Conservation (phyloP, 2,888 invertebrate genomes). For the Melinopterus prodromus region DNA sequence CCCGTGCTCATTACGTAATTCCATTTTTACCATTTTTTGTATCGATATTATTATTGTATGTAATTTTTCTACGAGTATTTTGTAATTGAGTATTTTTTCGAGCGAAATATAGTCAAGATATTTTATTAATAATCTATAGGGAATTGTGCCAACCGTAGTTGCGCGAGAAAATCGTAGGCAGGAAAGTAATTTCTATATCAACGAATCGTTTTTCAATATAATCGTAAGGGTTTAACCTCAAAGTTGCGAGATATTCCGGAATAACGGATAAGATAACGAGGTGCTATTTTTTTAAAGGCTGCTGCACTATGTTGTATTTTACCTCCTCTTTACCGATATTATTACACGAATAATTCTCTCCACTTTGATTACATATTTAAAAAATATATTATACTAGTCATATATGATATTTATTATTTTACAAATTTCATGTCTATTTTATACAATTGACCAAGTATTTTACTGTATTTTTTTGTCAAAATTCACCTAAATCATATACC, state of each 20-base stretch:
- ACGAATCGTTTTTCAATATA: slow-evolving; percentile 26
- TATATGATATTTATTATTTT: slow-evolving; percentile 50
- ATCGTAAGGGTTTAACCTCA: background rate
- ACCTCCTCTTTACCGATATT: slow-evolving; percentile 22
- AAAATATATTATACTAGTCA: slow-evolving; percentile 48
- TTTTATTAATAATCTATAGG: slow-evolving; percentile 30
- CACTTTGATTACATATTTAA: slow-evolving; percentile 39
- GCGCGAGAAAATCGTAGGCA: slow-evolving; percentile 8
- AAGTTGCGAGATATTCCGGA: background rate
- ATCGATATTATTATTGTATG: slow-evolving; percentile 9
- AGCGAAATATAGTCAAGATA: slow-evolving; percentile 21
- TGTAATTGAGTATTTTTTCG: slow-evolving; percentile 11
- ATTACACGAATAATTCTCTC: slow-evolving; percentile 29
- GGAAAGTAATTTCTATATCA: slow-evolving; percentile 27
- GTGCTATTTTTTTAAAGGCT: slow-evolving; percentile 33
- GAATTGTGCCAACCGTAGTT: slow-evolving; percentile 35
- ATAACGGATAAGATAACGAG: background rate
- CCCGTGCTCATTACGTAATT: slow-evolving; percentile 22
- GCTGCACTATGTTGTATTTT: slow-evolving; percentile 15
- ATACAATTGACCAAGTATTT: slow-evolving; percentile 51
- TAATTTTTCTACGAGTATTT: slow-evolving; percentile 15
- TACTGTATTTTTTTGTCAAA: slow-evolving; percentile 42
- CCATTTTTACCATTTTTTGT: slow-evolving; percentile 23
- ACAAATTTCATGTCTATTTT: slow-evolving; percentile 47
- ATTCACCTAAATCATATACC: slow-evolving; percentile 33